phyloP scores from a whole-genome alignment of 2,797 vertebrate genomes.

The Carcharodon carcharias region DNA sequence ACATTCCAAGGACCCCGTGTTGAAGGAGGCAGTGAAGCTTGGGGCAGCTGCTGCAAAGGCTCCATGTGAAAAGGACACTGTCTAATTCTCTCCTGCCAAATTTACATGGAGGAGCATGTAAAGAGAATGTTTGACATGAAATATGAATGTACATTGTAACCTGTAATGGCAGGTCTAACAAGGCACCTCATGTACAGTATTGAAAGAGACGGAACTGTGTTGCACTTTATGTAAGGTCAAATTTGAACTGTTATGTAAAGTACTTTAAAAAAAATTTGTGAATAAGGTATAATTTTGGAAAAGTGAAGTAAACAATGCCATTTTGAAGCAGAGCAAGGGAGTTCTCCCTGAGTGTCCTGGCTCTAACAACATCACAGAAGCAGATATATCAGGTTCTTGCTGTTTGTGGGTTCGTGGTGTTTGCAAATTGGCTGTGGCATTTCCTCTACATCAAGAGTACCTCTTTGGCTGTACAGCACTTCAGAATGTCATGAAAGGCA shows the following conservation, averaged over 20 bases:
- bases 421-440: not conserved
- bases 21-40: no score
- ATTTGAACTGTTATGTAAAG: not conserved
- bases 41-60: no score
- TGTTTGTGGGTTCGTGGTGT: not conserved
- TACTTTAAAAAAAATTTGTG: no score
- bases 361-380: not conserved
- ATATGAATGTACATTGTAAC: no score
- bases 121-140: no score
- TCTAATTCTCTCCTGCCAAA: no score
- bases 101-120: no score
- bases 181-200: no score
- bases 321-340: not conserved
- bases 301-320: not conserved
- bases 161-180: no score
- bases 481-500: not conserved
- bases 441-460: not conserved
- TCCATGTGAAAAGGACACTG: no score
- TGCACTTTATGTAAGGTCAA: not conserved
- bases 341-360: not conserved
- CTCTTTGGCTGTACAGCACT: not conserved
- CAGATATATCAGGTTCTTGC: not conserved
- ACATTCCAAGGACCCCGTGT: no score
- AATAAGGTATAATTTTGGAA: no score
- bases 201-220: not conserved